Conservation (phyloP, 2,888 invertebrate genomes). For the Noctua pronuba region DNA sequence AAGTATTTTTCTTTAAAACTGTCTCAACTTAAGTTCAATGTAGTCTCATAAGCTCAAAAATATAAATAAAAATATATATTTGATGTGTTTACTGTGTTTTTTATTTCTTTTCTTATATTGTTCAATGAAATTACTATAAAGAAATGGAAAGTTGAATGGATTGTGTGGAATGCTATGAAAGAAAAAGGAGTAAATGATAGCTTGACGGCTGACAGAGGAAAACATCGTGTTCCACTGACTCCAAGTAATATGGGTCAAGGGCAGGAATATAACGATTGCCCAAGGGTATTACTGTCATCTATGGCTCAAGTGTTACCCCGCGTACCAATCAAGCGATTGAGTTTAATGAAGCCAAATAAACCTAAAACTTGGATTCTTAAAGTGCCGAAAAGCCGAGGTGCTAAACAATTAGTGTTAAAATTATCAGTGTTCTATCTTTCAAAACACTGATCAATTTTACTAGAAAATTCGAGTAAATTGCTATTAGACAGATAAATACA, state of each 20-base stretch:
- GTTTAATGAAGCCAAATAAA: background rate
- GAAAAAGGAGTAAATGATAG: background rate
- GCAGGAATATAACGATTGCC: background rate
- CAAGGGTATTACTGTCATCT: background rate
- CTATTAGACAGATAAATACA: background rate
- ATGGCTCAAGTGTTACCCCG: background rate
- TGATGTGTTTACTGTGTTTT: background rate
- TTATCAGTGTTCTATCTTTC: background rate
- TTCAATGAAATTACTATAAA: no score
- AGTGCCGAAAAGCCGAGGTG: background rate
- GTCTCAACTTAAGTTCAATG: background rate
- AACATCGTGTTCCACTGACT: no score
- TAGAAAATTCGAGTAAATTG: background rate
- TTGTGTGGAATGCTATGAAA: background rate
- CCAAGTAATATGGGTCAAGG: background rate
- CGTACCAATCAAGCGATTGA: background rate
- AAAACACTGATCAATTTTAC: background rate
- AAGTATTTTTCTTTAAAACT: background rate
- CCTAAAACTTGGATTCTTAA: no score
- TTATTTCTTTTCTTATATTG: background rate
- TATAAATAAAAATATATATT: slow-evolving; percentile 10
- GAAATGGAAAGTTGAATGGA: background rate
- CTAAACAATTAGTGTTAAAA: background rate
- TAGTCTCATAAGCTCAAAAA: background rate
- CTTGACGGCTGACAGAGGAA: background rate